These are phyloP conservation scores for Hydra vulgaris DNA, from an alignment of 30 jellyfish, hydroid and myxozoan genomes.

Conservation along the genomic window DNA sequence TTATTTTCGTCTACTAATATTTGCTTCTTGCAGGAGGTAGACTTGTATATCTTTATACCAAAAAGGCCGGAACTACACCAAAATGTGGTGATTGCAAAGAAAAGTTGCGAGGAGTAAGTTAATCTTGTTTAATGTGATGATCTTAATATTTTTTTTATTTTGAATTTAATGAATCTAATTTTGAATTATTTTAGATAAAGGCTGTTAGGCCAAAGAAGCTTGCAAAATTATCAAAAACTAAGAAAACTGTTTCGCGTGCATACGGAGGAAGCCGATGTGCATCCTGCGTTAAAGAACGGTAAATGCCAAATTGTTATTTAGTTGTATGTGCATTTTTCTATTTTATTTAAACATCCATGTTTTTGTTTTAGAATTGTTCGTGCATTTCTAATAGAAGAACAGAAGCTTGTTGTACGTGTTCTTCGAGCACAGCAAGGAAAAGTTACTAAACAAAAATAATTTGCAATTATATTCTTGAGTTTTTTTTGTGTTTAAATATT, in stretches of 20 bases:
- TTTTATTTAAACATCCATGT: no score
- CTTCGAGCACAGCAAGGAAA: conserved; percentile 80
- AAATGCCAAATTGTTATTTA: neutral
- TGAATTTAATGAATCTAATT: neutral
- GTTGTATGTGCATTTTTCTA: neutral
- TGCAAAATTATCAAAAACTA: conserved; percentile 59
- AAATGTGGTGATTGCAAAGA: conserved; percentile 94
- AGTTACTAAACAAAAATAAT: neutral
- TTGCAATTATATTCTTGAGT: neutral
- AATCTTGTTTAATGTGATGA: no score
- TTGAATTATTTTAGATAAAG: conserved; percentile 29
- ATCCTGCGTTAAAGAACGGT: conserved; percentile 85
- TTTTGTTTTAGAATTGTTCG: conserved; percentile 70
- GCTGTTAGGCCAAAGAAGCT: conserved; percentile 81
- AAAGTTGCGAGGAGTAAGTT: conserved; percentile 78
- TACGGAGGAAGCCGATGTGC: conserved; percentile 97
- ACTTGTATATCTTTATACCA: conserved; percentile 74
- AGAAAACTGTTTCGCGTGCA: conserved; percentile 85
- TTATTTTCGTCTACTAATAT: neutral
- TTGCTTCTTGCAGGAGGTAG: conserved; percentile 48
- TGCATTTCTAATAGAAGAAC: conserved; percentile 96
- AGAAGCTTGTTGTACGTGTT: conserved; percentile 89
- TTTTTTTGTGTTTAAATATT: no score
- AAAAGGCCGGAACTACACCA: conserved; percentile 68
- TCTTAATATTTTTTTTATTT: no score